phyloP scores from a whole-genome alignment of 1,140 invertebrate species.

The Drosophila repleta region DNA sequence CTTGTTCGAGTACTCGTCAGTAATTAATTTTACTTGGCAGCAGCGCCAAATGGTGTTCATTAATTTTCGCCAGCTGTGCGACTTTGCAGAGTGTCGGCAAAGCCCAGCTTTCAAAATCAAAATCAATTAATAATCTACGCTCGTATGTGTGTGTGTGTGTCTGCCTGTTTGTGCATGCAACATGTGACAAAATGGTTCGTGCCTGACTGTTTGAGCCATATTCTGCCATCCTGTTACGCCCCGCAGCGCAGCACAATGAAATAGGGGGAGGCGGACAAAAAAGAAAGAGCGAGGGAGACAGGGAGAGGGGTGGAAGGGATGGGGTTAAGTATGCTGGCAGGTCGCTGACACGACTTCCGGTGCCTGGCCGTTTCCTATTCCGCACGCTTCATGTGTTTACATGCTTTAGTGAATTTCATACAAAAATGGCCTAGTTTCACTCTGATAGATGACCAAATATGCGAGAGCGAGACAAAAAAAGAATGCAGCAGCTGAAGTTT shows the following conservation, averaged over 20 bases:
- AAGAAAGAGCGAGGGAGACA: background rate
- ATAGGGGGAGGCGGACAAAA: no score
- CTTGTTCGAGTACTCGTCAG: slow-evolving; percentile 40
- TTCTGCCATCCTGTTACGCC: slow-evolving; percentile 5
- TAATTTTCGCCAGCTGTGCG: slow-evolving; percentile 52
- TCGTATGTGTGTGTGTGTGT: slow-evolving; percentile 8
- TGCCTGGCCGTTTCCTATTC: slow-evolving; percentile 21
- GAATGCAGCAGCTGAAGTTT: no score
- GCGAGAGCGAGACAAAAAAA: no score
- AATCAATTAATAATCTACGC: slow-evolving; percentile 67
- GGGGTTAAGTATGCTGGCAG: background rate
- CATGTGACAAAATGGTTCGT: slow-evolving; percentile 52
- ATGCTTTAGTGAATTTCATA: slow-evolving; percentile 38
- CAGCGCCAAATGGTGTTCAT: slow-evolving; percentile 38
- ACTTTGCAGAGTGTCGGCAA: slow-evolving; percentile 18
- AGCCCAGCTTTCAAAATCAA: slow-evolving; percentile 23
- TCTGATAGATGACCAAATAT: no score
- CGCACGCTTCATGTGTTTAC: slow-evolving; percentile 30
- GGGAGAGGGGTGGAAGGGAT: no score
- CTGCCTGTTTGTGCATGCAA: slow-evolving; percentile 33
- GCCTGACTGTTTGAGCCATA: slow-evolving; percentile 1
- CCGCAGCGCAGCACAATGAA: background rate
- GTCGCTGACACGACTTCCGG: slow-evolving; percentile 13
- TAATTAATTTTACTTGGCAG: slow-evolving; percentile 55
- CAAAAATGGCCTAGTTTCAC: slow-evolving; percentile 42